Conservation (phyloP, 2,888 invertebrate genomes). For the Nasonovia ribisnigri region DNA sequence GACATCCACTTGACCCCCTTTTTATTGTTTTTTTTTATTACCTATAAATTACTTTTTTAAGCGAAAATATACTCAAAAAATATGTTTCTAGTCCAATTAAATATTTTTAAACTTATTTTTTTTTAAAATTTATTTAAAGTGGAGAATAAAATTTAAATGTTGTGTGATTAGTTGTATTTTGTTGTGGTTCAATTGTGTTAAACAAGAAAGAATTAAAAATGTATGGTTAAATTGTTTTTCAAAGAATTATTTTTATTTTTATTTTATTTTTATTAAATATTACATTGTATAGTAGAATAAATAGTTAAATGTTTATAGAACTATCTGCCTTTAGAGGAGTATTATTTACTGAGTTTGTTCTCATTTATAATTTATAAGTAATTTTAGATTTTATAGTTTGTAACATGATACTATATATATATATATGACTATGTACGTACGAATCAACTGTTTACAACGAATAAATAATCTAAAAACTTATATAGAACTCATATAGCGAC, state of each 20-base stretch:
- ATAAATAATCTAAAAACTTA: background rate
- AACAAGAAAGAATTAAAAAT: background rate
- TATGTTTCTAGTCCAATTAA: too few species aligned
- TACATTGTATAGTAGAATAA: background rate
- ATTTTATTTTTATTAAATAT: background rate
- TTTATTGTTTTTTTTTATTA: background rate
- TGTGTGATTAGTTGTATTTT: background rate
- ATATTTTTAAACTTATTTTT: background rate
- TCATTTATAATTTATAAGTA: background rate
- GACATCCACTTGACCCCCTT: too few species aligned
- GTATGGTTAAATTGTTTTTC: background rate
- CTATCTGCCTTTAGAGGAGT: background rate
- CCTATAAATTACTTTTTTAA: background rate
- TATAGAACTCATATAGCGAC: background rate
- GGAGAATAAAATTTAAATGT: background rate
- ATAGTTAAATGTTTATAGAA: background rate
- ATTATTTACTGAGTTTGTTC: background rate
- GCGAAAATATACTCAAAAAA: background rate
- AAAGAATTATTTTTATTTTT: background rate
- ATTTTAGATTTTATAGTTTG: background rate
- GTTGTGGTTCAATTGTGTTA: background rate
- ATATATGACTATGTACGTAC: background rate
- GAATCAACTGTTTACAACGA: background rate
- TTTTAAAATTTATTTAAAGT: background rate
- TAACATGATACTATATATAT: background rate